Evolutionary conservation across 1,140 invertebrate species (phyloP).

Genomic region (Apolygus lucorum): DNA sequence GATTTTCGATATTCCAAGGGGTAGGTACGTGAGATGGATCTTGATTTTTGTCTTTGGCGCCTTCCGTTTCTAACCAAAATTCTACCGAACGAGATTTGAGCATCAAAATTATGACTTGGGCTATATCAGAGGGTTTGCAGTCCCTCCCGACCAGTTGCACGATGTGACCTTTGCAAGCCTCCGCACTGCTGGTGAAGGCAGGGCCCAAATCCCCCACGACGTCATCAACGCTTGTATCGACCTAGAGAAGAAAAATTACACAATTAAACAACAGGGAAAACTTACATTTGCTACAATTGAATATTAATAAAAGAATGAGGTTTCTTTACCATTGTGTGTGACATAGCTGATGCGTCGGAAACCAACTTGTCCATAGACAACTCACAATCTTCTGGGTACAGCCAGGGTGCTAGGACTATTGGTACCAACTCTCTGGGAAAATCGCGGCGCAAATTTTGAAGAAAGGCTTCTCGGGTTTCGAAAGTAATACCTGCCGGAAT

Average conservation of each 20-base stretch:
- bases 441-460: slow-evolving; percentile 69
- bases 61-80: slow-evolving; percentile 28
- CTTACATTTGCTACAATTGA: slow-evolving; percentile 18
- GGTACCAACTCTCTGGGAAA: slow-evolving; percentile 81
- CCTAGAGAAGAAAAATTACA: slow-evolving; percentile 34
- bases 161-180: slow-evolving; percentile 80
- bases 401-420: slow-evolving; percentile 73
- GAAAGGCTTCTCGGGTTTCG: slow-evolving; percentile 69
- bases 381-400: slow-evolving; percentile 72
- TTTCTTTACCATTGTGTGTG: slow-evolving; percentile 51
- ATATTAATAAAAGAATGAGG: slow-evolving; percentile 1
- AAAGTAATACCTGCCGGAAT: slow-evolving; percentile 47
- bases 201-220: slow-evolving; percentile 85
- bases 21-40: slow-evolving; percentile 39
- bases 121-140: slow-evolving; percentile 68
- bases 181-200: slow-evolving; percentile 72
- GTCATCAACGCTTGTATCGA: slow-evolving; percentile 66
- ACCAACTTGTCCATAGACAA: slow-evolving; percentile 51
- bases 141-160: slow-evolving; percentile 64
- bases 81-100: slow-evolving; percentile 39
- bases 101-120: slow-evolving; percentile 79
- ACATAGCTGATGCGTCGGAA: slow-evolving; percentile 44
- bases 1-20: slow-evolving; percentile 90
- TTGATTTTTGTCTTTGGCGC: slow-evolving; percentile 28
- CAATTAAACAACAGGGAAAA: neutral